Evolutionary conservation across 2,797 vertebrate species (phyloP), one percentile per base, ranked within the genome.

Genomic region (Anomalospiza imberbis): DNA sequence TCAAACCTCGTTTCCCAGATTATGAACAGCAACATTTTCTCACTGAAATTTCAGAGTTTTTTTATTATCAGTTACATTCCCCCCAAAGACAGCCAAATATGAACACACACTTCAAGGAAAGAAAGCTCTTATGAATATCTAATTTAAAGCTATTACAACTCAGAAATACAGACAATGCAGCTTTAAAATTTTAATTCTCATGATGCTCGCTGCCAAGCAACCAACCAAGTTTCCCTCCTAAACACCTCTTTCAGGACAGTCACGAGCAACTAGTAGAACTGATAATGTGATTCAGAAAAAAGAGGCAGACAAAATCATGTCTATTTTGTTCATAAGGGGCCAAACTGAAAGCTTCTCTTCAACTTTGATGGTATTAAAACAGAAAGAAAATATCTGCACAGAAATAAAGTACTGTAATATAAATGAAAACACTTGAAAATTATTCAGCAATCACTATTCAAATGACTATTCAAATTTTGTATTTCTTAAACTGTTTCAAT

Each of bases 201-300:
- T 97, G 96, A 98, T 98, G 97, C 96, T 96, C 55, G 98, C 98
- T 98, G 98, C 98, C 97, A 98, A 98, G 98, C 84, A 71, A 87
- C 65, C 98, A 99, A 99, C 98, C 97, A 97, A 98, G 98, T 97
- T 98, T 98, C 98, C 98, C 98, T 98, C 98, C 98, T 98, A 98
- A 98, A 98, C 98, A 98, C 97, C 97, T 98, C 98, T 98, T 98
- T 98, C 98, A 98, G 97, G 97, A 98, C 38, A 97, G 98, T 99
- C 99, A 99, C 97, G 98, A 99, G 98, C 98, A 98, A 98, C 98
- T 98, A 79, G 90, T 98, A 98, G 98, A 98, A 97, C 96, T 98
- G 97, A 97, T 93, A 96, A 95, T 96, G 97, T 98, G 97, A 97
- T 96, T 97, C 97, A 96, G 92, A 94, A 58, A 94, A 84, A 65